Evolutionary conservation across 53 echinoderm and acorn worm genomes (phyloP).

Genomic region (Patiria pectinifera): DNA sequence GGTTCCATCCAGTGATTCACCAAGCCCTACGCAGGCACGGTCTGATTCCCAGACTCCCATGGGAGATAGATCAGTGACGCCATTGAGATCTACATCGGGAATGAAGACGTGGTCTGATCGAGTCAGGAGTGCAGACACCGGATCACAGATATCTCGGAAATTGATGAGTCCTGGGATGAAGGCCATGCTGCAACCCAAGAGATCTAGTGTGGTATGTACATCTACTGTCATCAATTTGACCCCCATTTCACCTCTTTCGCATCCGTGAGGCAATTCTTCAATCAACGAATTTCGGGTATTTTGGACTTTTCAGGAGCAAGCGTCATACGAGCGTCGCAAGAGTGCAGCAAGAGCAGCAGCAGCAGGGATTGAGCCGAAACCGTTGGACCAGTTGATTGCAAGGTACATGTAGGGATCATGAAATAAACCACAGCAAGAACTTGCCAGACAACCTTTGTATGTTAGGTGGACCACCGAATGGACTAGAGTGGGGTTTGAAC

Average conservation of each 20-base stretch:
- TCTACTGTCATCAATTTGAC: neutral
- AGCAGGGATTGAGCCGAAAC: slow-evolving; percentile 87
- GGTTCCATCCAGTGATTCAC: slow-evolving; percentile 49
- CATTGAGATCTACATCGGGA: slow-evolving; percentile 38
- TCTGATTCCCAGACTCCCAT: slow-evolving; percentile 63
- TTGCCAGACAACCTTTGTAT: too few relatives aligned
- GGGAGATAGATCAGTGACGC: slow-evolving; percentile 33
- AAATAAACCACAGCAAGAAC: neutral
- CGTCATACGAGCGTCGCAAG: slow-evolving; percentile 94
- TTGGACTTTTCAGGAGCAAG: slow-evolving; percentile 77
- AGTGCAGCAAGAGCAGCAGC: slow-evolving; percentile 97
- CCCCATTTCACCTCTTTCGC: too few relatives aligned
- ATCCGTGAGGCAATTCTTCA: neutral
- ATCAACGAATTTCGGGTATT: neutral
- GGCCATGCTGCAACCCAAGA: slow-evolving; percentile 40
- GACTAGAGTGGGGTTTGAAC: too few relatives aligned
- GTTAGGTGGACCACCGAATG: neutral
- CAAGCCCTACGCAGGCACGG: slow-evolving; percentile 35
- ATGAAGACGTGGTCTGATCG: slow-evolving; percentile 68
- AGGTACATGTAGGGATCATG: slow-evolving; percentile 50
- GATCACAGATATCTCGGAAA: slow-evolving; percentile 44
- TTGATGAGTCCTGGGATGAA: slow-evolving; percentile 61
- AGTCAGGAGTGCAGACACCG: slow-evolving; percentile 41
- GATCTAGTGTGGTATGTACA: slow-evolving; percentile 56
- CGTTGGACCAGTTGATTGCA: slow-evolving; percentile 86